Base-by-base conservation (phyloP, 64 coral and sea anemone genomes). In the Dendronephthya gigantea region DNA sequence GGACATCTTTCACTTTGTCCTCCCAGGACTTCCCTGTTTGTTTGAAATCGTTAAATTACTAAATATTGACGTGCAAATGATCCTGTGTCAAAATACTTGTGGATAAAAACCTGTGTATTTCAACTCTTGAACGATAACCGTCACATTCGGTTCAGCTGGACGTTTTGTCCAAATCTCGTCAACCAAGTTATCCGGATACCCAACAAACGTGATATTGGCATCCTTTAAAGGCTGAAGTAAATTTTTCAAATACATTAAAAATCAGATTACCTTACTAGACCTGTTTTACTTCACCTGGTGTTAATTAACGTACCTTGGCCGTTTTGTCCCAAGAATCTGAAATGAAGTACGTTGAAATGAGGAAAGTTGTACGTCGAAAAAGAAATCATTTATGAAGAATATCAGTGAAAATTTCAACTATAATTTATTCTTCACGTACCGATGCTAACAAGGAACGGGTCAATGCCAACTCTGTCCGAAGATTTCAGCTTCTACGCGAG, bases 381-480 rank as follows among this genome's bases (percentile, higher is more conserved):
- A 14, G 47, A 35, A 82, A 0, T 4, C 9, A 81, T 23, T 15
- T 17, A 27, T 50, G 29, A 49, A 4, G 52, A 16, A 48, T 74
- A 13, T 9, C 40, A 81, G 35, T 11, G 14, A 9, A 33, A 7
- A 33, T 75, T 48, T 9, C 37, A 48, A 10, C 0, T 9, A 11
- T 37, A 11, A 10, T n/a, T 22, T 22, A 17, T 33, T 1, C 35
- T 13, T 68, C 83, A n/a, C 32, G 4, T 52, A 98, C 95, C 91
- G 27, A 98, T 72, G 15, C 92, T 91, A 27, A 98, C 65, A 14
- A 98, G 87, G 70, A 98, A 93, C 49, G 95, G 95, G 48, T 93
- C 95, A 0, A 98, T 92, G 68, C 95, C 95, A 38, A 98, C 95
- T 82, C 1, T n/a, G 38, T 5, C 32, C 11, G 1, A 7, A 5